A percentile compares a stretch with the other conserved stretches of the same genome.
Evolutionary conservation across 2,797 vertebrate genomes (phyloP).

Genomic region (Hipposideros larvatus): DNA sequence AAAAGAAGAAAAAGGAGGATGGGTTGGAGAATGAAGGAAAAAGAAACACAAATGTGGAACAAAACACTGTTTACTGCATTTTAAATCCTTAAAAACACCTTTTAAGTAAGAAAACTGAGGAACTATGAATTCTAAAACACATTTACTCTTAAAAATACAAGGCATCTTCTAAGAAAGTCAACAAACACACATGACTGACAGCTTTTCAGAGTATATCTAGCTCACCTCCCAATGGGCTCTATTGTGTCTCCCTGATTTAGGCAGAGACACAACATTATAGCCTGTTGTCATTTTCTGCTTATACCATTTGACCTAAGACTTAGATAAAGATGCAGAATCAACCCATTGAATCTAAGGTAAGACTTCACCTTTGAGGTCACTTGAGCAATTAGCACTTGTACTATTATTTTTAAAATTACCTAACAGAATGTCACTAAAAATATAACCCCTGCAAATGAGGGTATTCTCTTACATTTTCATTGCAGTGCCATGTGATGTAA

Average conservation of each 20-base stretch:
- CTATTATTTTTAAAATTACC: not conserved
- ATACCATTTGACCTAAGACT: constrained; percentile 22
- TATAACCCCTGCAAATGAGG: not conserved
- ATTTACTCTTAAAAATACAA: constrained; percentile 37
- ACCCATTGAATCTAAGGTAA: not conserved
- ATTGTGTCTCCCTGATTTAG: not conserved
- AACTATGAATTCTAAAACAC: not conserved
- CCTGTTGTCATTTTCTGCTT: constrained; percentile 47
- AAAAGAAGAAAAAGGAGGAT: not conserved
- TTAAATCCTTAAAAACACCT: not conserved
- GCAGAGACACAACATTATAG: constrained; percentile 56
- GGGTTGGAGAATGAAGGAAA: too few relatives aligned
- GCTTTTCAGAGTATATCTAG: not conserved
- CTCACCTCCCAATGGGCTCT: not conserved
- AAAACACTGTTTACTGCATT: not conserved
- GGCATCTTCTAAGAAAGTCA: not conserved
- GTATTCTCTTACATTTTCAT: not conserved
- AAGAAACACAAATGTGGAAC: not conserved
- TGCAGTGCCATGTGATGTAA: not conserved
- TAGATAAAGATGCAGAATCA: constrained; percentile 58
- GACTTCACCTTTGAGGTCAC: constrained; percentile 3
- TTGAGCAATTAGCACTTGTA: constrained; percentile 13
- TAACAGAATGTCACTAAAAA: not conserved
- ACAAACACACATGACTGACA: not conserved
- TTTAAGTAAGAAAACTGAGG: not conserved